A percentile compares a stretch with the other conserved stretches of the same genome.
These are phyloP conservation scores for Acleris sparsana DNA, from an alignment of 2,888 invertebrate genomes.

Conservation along the genomic window DNA sequence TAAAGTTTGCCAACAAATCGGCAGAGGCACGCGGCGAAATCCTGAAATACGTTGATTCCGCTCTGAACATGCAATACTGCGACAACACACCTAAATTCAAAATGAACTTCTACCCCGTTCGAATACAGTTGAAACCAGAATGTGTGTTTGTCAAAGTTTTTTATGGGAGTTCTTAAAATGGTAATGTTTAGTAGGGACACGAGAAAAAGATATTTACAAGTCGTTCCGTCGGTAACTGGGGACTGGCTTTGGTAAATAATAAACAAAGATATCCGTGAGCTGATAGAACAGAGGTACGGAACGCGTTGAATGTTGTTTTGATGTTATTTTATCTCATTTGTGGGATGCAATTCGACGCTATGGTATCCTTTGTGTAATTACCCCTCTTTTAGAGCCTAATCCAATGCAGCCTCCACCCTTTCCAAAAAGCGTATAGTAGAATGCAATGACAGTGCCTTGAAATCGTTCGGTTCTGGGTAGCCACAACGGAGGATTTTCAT, in stretches of 20 bases:
- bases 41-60: constrained; percentile 40
- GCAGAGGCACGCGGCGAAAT: constrained; percentile 38
- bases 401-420: too few species aligned
- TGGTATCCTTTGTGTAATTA: too few species aligned
- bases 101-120: constrained; percentile 1
- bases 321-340: background rate
- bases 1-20: constrained; percentile 38
- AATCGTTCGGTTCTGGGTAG: too few species aligned
- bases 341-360: too few species aligned
- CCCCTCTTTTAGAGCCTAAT: too few species aligned
- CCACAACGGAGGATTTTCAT: too few species aligned
- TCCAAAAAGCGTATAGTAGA: too few species aligned
- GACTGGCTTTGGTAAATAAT: constrained; percentile 28
- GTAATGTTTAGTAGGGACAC: constrained; percentile 28
- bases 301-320: background rate
- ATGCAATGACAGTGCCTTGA: too few species aligned
- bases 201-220: constrained; percentile 30
- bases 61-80: constrained; percentile 31
- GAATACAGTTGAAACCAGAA: background rate
- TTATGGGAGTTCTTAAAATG: constrained; percentile 34
- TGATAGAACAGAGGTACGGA: background rate
- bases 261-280: constrained; percentile 6
- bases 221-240: constrained; percentile 21
- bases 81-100: constrained; percentile 4
- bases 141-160: constrained; percentile 25